phyloP scores from a whole-genome alignment of 1,140 invertebrate genomes.

The Lucilia cuprina region DNA sequence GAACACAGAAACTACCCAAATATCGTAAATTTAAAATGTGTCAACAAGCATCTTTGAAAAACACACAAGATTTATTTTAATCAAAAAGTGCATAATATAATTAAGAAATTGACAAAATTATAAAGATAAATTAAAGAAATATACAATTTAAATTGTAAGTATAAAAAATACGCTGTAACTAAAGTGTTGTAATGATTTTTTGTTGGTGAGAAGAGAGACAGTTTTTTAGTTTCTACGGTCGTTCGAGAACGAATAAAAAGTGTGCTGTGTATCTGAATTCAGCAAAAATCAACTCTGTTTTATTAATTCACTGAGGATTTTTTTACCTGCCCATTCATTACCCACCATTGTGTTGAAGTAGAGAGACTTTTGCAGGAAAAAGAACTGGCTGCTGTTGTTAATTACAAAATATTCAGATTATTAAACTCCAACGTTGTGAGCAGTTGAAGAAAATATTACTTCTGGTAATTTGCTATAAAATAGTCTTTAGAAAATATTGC shows the following conservation, averaged over 20 bases:
- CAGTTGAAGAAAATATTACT: no score
- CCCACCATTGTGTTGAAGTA: constrained; percentile 23
- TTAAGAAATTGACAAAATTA: neutral
- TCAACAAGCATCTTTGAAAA: constrained; percentile 28
- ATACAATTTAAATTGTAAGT: neutral
- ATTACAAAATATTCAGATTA: neutral
- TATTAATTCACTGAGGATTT: constrained; percentile 13
- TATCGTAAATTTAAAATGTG: constrained; percentile 40
- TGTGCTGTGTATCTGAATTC: constrained; percentile 33
- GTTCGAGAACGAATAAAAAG: constrained; percentile 18
- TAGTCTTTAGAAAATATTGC: no score
- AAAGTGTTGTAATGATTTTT: neutral
- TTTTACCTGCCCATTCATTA: constrained; percentile 39
- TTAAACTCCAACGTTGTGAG: neutral
- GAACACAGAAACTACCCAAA: neutral
- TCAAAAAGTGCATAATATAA: neutral
- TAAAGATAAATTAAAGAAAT: neutral
- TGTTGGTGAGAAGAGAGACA: neutral
- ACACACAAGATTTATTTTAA: neutral
- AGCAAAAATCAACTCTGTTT: constrained; percentile 33
- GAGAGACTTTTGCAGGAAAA: neutral
- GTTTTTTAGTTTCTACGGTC: constrained; percentile 9
- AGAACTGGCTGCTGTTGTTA: neutral
- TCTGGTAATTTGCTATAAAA: no score
- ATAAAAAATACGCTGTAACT: neutral